A percentile compares a stretch with the other conserved stretches of the same genome.
These are phyloP conservation scores for Phrynocephalus guinanensis DNA, from an alignment of 2,797 vertebrate genomes.

Conservation along the genomic window DNA sequence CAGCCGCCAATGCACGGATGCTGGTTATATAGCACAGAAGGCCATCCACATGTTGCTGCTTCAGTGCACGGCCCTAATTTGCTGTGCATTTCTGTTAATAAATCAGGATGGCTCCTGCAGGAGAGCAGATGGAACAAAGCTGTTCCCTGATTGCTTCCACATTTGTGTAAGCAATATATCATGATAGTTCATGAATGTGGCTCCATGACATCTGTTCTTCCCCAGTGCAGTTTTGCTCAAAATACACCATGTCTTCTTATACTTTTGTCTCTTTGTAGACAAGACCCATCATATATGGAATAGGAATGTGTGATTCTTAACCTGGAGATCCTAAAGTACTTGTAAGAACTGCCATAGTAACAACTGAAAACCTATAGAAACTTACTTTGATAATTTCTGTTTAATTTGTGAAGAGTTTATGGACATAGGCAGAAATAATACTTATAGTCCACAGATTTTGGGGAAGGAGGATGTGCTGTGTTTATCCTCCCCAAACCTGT, in stretches of 20 bases:
- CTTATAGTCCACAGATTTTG: background rate
- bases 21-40: slow-evolving; percentile 35
- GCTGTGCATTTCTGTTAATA: background rate
- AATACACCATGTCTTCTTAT: background rate
- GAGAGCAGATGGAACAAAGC: background rate
- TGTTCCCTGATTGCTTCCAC: background rate
- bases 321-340: background rate
- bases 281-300: background rate
- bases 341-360: background rate
- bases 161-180: slow-evolving; percentile 2
- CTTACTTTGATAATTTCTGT: background rate
- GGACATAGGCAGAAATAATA: background rate
- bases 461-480: background rate
- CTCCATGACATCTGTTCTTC: slow-evolving; percentile 6
- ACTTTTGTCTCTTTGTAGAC: background rate
- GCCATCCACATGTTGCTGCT: slow-evolving; percentile 34
- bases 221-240: slow-evolving; percentile 3
- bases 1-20: slow-evolving; percentile 13
- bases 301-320: background rate
- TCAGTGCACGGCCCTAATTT: background rate
- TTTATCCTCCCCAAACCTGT: background rate
- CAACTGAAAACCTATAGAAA: background rate
- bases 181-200: slow-evolving; percentile 17
- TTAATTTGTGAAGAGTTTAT: background rate
- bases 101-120: slow-evolving; percentile 21